phyloP scores from a whole-genome alignment of 2,113 vertebrate genomes.

The Odontesthes bonariensis region DNA sequence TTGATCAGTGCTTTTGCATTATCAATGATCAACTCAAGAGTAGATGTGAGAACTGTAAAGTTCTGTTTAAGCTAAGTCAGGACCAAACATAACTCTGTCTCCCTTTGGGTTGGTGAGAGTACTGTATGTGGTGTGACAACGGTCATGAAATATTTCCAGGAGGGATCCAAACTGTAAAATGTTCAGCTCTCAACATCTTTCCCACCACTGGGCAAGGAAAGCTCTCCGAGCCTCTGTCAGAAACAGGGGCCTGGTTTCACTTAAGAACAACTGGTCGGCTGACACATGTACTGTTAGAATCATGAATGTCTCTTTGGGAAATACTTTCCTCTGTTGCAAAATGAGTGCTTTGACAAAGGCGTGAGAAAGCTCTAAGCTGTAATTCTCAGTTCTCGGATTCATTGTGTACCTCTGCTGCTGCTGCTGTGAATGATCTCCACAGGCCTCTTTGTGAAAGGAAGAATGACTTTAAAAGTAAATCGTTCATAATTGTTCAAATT shows the following conservation, averaged over 20 bases:
- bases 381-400: slow-evolving; percentile 30
- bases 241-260: slow-evolving; percentile 70
- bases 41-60: slow-evolving; percentile 10
- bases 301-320: slow-evolving; percentile 74
- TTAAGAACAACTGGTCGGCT: slow-evolving; percentile 66
- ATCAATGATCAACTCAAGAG: slow-evolving; percentile 4
- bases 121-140: slow-evolving; percentile 54
- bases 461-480: not conserved
- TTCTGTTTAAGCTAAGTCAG: slow-evolving; percentile 40
- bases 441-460: not conserved
- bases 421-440: not conserved
- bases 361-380: slow-evolving; percentile 38
- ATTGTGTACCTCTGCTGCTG: slow-evolving; percentile 13
- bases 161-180: slow-evolving; percentile 68
- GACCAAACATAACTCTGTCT: slow-evolving; percentile 22
- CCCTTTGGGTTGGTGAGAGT: slow-evolving; percentile 37
- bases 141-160: slow-evolving; percentile 63
- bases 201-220: slow-evolving; percentile 56
- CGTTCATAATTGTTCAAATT: no score
- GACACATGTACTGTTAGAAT: slow-evolving; percentile 68
- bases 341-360: slow-evolving; percentile 35
- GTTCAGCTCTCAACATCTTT: slow-evolving; percentile 55
- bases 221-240: slow-evolving; percentile 55
- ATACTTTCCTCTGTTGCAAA: slow-evolving; percentile 53
- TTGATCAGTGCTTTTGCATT: slow-evolving; percentile 27